Conservation (phyloP, 1,140 invertebrate genomes). For the Mylabris phalerata region DNA sequence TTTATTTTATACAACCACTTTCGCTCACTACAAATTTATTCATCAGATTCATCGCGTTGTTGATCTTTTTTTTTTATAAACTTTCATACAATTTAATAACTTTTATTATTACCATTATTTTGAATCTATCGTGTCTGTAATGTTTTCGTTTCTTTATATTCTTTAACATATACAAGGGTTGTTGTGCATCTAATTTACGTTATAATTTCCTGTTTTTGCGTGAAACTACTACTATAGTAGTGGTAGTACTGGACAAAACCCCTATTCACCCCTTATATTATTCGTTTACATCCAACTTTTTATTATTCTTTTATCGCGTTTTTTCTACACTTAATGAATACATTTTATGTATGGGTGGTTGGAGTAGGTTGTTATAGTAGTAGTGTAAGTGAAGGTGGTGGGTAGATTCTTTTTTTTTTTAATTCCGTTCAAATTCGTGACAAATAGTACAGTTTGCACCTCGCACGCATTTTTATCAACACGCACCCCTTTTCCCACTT, state of each 20-base stretch:
- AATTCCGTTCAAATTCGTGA: conserved; percentile 6
- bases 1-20: too few species aligned
- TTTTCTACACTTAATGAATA: conserved; percentile 10
- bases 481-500: conserved; percentile 1
- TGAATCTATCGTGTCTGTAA: too few species aligned
- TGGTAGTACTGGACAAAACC: background rate
- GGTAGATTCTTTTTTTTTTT: too few species aligned
- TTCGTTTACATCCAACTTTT: background rate
- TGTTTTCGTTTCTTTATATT: too few species aligned
- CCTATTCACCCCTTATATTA: conserved; percentile 1
- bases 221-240: background rate
- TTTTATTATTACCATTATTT: too few species aligned
- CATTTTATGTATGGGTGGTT: conserved; percentile 6
- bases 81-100: too few species aligned
- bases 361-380: background rate
- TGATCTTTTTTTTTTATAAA: too few species aligned
- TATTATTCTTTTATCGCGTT: conserved; percentile 8
- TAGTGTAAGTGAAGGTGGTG: too few species aligned
- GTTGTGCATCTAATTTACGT: conserved; percentile 6
- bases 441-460: conserved; percentile 7
- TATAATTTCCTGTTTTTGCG: conserved; percentile 8
- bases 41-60: too few species aligned
- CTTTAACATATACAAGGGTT: too few species aligned
- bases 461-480: conserved; percentile 7
- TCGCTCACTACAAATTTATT: too few species aligned